phyloP scores from a whole-genome alignment of 2,797 vertebrate genomes.

The Sebastes matsubarae region DNA sequence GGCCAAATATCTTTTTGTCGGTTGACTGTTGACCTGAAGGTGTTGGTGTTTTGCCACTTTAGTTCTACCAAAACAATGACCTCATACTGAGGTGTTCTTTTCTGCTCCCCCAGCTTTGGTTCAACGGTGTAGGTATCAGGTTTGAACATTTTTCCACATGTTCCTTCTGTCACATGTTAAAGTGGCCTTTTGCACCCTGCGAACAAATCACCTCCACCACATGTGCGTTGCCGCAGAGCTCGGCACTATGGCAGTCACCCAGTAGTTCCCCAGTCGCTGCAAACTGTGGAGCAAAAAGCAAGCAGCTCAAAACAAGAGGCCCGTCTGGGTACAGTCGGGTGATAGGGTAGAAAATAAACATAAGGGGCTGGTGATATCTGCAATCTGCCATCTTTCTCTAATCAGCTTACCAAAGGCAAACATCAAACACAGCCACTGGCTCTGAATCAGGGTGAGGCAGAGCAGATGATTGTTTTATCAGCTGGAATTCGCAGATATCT shows the following conservation, averaged over 20 bases:
- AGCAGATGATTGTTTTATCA: constrained; percentile 82
- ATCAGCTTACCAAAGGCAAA: constrained; percentile 76
- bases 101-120: constrained; percentile 12
- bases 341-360: constrained; percentile 72
- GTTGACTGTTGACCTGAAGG: constrained; percentile 50
- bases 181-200: constrained; percentile 33
- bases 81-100: constrained; percentile 45
- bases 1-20: constrained; percentile 26
- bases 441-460: constrained; percentile 67
- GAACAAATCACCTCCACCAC: constrained; percentile 33
- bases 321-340: constrained; percentile 33
- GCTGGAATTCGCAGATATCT: constrained; percentile 80
- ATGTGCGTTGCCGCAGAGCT: constrained; percentile 1
- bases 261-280: constrained; percentile 25
- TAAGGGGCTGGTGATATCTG: constrained; percentile 59
- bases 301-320: constrained; percentile 17
- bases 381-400: constrained; percentile 66
- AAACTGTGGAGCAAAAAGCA: constrained; percentile 37
- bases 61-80: constrained; percentile 58
- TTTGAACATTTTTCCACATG: constrained; percentile 61
- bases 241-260: constrained; percentile 9
- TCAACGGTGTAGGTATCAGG: constrained; percentile 22
- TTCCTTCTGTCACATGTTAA: constrained; percentile 22
- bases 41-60: constrained; percentile 61
- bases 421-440: constrained; percentile 74